Base-by-base conservation (phyloP, 2,797 vertebrate species). In the Dryobates pubescens region DNA sequence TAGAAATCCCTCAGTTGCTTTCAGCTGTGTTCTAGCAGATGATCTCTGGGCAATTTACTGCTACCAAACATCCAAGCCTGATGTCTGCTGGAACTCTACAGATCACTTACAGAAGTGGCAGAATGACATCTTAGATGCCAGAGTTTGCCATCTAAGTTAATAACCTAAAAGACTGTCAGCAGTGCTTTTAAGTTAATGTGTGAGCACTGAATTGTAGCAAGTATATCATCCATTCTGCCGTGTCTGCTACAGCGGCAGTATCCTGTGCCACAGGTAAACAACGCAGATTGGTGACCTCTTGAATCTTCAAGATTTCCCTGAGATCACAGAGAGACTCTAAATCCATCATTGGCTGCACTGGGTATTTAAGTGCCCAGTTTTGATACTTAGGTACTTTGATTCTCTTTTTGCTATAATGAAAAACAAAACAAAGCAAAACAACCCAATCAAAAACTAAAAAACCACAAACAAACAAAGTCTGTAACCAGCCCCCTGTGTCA, bases 121-220 rank as follows among this genome's bases (percentile, higher is more conserved):
- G 72, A 82, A 68, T 74, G 65, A 79, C 62, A 74, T 90, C 88
- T 91, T 90, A 69, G 58, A 78, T 92, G 78, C 72, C 49, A 45
- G 4, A 26, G 24, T 53, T 38, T 74, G 62, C 58, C 32, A 36
- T 36, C 78, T 51, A 64, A 88, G 54, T 74, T 49, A 77, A 86
- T 94, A 90, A 90, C 58, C 70, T 77, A 56, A 85, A 90, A 62
- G 53, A 51, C 92, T 64, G 49, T 74, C 68, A 92, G 78, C 68
- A 64, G 64, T 82, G 51, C 68, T 82, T 88, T 79, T 57, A 63
- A 76, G 68, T 86, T 86, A 77, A 68, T 80, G 51, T 17, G 12
- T 58, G 36, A 77, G 10, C 32, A 13, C 58, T 64, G 68, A 86
- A 72, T 70, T 30, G 8, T 38, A 59, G 77, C 26, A 53, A 70